Conservation (phyloP, 2,113 vertebrate genomes). For the Cheilinus undulatus region DNA sequence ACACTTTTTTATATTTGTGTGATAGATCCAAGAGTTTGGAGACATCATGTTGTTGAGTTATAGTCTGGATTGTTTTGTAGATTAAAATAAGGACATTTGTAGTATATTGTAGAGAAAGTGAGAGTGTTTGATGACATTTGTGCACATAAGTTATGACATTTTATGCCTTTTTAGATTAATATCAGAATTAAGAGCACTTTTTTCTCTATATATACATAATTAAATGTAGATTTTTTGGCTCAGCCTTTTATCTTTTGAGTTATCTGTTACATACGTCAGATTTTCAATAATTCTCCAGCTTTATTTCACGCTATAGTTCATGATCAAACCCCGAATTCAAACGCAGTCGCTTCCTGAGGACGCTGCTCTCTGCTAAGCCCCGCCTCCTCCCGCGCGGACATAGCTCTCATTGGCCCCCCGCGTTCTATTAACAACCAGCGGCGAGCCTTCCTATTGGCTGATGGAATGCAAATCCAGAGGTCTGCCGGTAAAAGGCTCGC, state of each 20-base stretch:
- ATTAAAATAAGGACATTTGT: not conserved
- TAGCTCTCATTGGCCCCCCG: conserved; percentile 67
- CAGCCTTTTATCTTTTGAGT: too few species aligned
- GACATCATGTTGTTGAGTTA: not conserved
- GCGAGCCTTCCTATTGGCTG: conserved; percentile 38
- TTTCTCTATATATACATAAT: not conserved
- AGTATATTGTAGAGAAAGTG: not conserved
- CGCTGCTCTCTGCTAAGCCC: conserved; percentile 17
- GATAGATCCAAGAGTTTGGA: not conserved
- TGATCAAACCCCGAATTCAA: not conserved
- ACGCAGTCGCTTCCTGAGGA: not conserved
- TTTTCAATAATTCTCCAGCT: too few species aligned
- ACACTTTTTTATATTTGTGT: not conserved
- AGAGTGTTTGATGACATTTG: too few species aligned
- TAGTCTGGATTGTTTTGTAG: not conserved
- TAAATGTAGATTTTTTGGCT: too few species aligned
- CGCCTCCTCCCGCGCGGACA: conserved; percentile 62
- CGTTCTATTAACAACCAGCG: not conserved
- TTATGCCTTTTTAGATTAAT: too few species aligned
- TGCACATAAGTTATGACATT: too few species aligned
- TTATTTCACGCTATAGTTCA: not conserved
- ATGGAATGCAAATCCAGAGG: conserved; percentile 46
- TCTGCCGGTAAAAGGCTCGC: conserved; percentile 73
- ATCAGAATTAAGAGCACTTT: too few species aligned
- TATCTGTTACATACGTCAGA: too few species aligned